Conservation (phyloP, 1,140 invertebrate genomes). For the Nymphalis io region DNA sequence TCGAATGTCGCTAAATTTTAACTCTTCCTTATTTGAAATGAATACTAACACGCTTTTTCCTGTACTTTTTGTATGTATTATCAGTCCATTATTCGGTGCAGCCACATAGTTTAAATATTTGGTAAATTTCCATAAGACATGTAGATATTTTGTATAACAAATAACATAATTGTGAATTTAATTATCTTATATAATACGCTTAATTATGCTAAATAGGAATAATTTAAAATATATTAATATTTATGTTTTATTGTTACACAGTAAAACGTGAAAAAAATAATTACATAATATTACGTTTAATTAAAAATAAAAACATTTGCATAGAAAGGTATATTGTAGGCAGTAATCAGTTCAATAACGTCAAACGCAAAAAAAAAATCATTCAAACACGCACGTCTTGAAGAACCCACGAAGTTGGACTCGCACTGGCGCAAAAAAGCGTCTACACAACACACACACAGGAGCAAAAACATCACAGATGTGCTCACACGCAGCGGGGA, state of each 20-base stretch:
- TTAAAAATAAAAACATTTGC: not conserved
- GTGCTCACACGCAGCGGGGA: conserved; percentile 67
- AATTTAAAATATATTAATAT: conserved; percentile 4
- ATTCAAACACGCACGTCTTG: conserved; percentile 50
- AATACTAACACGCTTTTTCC: conserved; percentile 70
- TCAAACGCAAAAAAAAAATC: conserved; percentile 53
- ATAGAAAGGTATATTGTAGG: conserved; percentile 29
- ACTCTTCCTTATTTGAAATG: conserved; percentile 59
- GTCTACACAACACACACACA: conserved; percentile 51
- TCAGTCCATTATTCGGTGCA: conserved; percentile 36
- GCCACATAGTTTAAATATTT: conserved; percentile 13
- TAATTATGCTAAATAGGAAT: not conserved
- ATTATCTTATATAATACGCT: not conserved
- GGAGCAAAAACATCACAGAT: conserved; percentile 58
- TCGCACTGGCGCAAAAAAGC: conserved; percentile 40
- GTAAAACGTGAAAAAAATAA: not conserved
- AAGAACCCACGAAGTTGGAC: conserved; percentile 46
- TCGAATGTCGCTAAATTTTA: conserved; percentile 33
- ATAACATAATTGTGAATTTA: not conserved
- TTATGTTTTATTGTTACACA: not conserved
- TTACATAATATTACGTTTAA: not conserved
- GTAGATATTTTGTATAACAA: not conserved
- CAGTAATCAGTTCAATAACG: conserved; percentile 54
- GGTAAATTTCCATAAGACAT: conserved; percentile 4
- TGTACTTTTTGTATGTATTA: conserved; percentile 63